A percentile compares a stretch with the other conserved stretches of the same genome.
Conservation (phyloP, 2,797 vertebrate species). For the Craterocephalus amniculus region DNA sequence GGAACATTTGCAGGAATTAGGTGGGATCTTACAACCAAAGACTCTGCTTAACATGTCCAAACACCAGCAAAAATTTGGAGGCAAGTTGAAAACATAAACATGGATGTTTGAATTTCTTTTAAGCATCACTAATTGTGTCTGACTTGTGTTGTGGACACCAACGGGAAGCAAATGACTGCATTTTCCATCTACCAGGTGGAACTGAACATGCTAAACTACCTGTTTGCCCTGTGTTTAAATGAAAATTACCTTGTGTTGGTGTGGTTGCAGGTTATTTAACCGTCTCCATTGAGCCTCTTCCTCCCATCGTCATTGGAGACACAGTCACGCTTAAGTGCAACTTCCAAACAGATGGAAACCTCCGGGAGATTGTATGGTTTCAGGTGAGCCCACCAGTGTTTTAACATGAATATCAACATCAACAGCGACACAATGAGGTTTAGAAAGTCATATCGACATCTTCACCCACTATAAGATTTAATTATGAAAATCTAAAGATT, state of each 20-base stretch:
- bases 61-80: too few species aligned
- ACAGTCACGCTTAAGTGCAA: constrained; percentile 94
- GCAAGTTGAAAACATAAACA: too few species aligned
- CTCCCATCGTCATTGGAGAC: constrained; percentile 91
- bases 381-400: constrained; percentile 82
- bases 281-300: constrained; percentile 90
- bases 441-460: neutral
- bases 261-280: constrained; percentile 87
- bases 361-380: constrained; percentile 95
- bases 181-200: too few species aligned
- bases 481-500: neutral
- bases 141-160: too few species aligned
- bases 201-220: too few species aligned
- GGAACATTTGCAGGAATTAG: too few species aligned
- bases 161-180: too few species aligned
- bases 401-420: neutral
- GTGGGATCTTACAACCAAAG: too few species aligned
- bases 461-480: neutral
- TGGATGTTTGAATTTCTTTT: too few species aligned
- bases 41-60: too few species aligned
- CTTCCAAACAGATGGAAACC: constrained; percentile 93
- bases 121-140: too few species aligned
- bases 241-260: neutral
- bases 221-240: too few species aligned
- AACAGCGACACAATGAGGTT: neutral